Percentiles rank a stretch among this genome's conserved stretches.
These are phyloP conservation scores for Pipistrellus pipistrellus DNA, from an alignment of 2,797 vertebrate species.

Conservation along the genomic window DNA sequence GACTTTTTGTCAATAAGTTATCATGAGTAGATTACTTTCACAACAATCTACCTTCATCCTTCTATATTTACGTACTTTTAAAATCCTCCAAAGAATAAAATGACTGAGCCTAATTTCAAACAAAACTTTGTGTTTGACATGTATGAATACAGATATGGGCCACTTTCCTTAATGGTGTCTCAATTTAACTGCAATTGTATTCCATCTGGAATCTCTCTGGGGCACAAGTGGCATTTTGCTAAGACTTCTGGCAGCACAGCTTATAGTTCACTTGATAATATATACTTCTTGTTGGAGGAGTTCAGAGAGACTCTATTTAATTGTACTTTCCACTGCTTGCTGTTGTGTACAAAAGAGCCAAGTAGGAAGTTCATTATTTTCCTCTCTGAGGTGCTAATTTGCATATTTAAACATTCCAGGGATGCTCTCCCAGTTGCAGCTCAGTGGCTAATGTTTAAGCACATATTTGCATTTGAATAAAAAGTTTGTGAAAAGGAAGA, in stretches of 20 bases:
- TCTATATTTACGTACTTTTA: constrained; percentile 68
- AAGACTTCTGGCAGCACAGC: constrained; percentile 54
- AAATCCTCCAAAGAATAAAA: constrained; percentile 61
- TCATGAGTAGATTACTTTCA: not conserved
- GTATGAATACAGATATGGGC: constrained; percentile 43
- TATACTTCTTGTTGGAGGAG: constrained; percentile 63
- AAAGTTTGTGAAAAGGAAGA: constrained; percentile 54
- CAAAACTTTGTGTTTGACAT: constrained; percentile 65
- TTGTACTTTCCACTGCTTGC: constrained; percentile 63
- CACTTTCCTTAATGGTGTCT: constrained; percentile 72
- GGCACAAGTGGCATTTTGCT: constrained; percentile 64
- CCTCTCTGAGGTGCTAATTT: constrained; percentile 75
- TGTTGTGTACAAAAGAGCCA: constrained; percentile 69
- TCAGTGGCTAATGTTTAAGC: constrained; percentile 79
- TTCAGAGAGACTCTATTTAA: constrained; percentile 70
- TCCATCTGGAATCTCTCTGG: constrained; percentile 69
- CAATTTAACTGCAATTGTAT: constrained; percentile 55
- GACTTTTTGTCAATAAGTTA: constrained; percentile 17
- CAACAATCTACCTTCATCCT: not conserved
- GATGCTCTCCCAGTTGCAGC: constrained; percentile 59
- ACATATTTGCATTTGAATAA: constrained; percentile 82
- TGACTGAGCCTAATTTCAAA: constrained; percentile 59
- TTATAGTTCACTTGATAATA: constrained; percentile 68
- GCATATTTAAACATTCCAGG: constrained; percentile 77
- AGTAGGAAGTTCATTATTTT: constrained; percentile 74